These are phyloP conservation scores for Busseola fusca DNA, from an alignment of 2,888 invertebrate species.

Conservation along the genomic window DNA sequence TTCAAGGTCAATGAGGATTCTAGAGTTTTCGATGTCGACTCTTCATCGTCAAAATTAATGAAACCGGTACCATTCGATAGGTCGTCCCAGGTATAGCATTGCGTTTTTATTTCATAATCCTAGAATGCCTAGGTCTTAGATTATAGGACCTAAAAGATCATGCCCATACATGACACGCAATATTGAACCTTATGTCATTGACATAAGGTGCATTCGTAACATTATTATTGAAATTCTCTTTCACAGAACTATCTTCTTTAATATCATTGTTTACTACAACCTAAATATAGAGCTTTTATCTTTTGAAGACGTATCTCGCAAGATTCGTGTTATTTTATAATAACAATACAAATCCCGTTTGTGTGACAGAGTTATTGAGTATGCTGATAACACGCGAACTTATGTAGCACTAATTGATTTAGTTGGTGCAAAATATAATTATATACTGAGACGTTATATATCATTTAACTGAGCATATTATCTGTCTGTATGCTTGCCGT, in stretches of 20 bases:
- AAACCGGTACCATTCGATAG: too few species aligned
- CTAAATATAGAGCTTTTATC: conserved; percentile 58
- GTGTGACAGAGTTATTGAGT: conserved; percentile 52
- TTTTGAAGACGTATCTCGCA: conserved; percentile 36
- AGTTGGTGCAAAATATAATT: conserved; percentile 27
- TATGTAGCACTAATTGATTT: conserved; percentile 54
- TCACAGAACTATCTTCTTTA: conserved; percentile 43
- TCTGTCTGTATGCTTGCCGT: conserved; percentile 19
- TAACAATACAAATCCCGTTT: conserved; percentile 56
- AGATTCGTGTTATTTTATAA: conserved; percentile 44
- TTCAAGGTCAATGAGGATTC: too few species aligned
- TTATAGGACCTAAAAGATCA: too few species aligned
- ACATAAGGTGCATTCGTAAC: too few species aligned
- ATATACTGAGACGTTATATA: neutral
- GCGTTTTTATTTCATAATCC: too few species aligned
- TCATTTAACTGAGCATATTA: conserved; percentile 21
- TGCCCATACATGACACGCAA: too few species aligned
- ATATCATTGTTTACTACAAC: conserved; percentile 54
- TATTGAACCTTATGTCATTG: too few species aligned
- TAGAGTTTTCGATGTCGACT: too few species aligned
- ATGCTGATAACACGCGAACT: conserved; percentile 46
- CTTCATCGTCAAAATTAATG: too few species aligned
- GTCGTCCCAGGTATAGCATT: too few species aligned
- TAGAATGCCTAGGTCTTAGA: too few species aligned
- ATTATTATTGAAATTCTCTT: conserved; percentile 31